Conservation (phyloP, 1,140 invertebrate genomes). For the Oryctes rhinoceros region DNA sequence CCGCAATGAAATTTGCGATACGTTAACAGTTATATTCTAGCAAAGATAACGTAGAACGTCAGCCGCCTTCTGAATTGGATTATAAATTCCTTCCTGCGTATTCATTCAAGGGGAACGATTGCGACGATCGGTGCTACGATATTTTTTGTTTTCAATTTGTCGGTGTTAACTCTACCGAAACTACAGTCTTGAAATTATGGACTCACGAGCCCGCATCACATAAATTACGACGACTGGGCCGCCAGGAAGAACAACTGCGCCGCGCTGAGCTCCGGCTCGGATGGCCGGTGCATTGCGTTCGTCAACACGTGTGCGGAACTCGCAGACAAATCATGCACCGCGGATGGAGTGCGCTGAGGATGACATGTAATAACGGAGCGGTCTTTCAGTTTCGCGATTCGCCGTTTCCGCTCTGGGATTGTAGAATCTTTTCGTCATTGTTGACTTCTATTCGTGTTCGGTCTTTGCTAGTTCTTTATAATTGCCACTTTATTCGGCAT, state of each 20-base stretch:
- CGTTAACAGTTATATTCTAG: not conserved
- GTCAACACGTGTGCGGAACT: slow-evolving; percentile 33
- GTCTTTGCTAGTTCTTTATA: not conserved
- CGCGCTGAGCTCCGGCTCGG: not conserved
- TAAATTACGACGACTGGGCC: slow-evolving; percentile 3
- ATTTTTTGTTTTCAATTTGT: slow-evolving; percentile 30
- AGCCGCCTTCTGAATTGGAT: not conserved
- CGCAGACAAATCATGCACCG: slow-evolving; percentile 25
- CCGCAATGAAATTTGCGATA: not conserved
- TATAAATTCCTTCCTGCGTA: not conserved
- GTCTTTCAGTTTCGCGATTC: slow-evolving; percentile 23
- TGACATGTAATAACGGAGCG: slow-evolving; percentile 27
- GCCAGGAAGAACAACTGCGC: slow-evolving; percentile 28
- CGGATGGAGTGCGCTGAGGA: slow-evolving; percentile 16
- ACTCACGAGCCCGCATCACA: slow-evolving; percentile 17
- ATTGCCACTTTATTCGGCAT: too few species aligned
- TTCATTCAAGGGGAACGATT: not conserved
- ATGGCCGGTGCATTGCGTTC: slow-evolving; percentile 14
- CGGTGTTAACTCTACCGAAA: slow-evolving; percentile 30
- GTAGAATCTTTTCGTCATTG: not conserved
- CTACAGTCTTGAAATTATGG: slow-evolving; percentile 21
- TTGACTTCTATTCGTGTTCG: not conserved
- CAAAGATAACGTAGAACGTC: not conserved
- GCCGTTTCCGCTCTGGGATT: not conserved
- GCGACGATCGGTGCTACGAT: not conserved